phyloP scores from a whole-genome alignment of 2,888 invertebrate species.

The Ennomos erosarius region DNA sequence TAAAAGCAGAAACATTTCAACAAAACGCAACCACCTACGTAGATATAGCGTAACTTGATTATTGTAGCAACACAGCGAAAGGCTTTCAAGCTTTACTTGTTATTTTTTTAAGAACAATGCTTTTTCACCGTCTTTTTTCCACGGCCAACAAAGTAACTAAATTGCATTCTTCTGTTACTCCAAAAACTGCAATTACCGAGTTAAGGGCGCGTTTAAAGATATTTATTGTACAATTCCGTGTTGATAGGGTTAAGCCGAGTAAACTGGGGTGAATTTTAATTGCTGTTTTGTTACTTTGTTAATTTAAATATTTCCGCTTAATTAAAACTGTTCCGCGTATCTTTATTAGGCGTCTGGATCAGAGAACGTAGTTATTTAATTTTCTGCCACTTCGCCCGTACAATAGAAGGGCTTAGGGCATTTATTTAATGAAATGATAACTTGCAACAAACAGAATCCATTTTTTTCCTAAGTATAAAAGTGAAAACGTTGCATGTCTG shows the following conservation, averaged over 20 bases:
- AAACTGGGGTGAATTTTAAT: slow-evolving; percentile 60
- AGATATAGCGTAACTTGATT: not conserved
- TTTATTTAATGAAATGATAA: too few species aligned
- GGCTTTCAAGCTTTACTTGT: slow-evolving; percentile 30
- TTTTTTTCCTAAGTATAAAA: too few species aligned
- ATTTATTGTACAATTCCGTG: slow-evolving; percentile 67
- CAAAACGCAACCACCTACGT: not conserved
- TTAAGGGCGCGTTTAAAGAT: slow-evolving; percentile 63
- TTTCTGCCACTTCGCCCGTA: slow-evolving; percentile 2
- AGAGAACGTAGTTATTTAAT: slow-evolving; percentile 24
- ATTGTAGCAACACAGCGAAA: slow-evolving; percentile 29
- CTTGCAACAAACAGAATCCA: too few species aligned
- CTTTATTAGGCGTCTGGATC: slow-evolving; percentile 50
- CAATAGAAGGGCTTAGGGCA: not conserved
- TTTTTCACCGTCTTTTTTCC: slow-evolving; percentile 38
- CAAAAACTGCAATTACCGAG: slow-evolving; percentile 61
- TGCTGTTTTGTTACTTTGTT: slow-evolving; percentile 67
- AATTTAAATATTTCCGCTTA: slow-evolving; percentile 72
- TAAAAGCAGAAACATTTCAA: not conserved
- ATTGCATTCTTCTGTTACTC: slow-evolving; percentile 67
- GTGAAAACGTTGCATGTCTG: too few species aligned
- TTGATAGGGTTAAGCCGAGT: slow-evolving; percentile 56
- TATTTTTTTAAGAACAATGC: slow-evolving; percentile 17
- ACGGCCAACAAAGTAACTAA: slow-evolving; percentile 52
- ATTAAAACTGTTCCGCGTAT: slow-evolving; percentile 64